Conservation (phyloP, 2,113 vertebrate species). For the Podarcis muralis region DNA sequence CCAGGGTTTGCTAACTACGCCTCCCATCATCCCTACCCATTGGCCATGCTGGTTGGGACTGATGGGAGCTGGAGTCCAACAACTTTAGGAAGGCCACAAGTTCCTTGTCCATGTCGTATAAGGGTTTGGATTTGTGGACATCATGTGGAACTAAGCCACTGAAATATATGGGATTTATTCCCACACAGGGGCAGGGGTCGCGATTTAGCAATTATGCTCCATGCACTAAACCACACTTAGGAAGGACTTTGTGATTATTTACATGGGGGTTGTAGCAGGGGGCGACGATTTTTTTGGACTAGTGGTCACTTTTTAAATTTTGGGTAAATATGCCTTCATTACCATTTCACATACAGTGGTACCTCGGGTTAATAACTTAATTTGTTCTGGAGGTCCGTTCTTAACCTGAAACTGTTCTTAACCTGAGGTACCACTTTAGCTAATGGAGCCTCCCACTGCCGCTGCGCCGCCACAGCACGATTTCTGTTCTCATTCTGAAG, state of each 20-base stretch:
- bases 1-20: background rate
- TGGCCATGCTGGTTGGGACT: background rate
- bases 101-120: background rate
- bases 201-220: background rate
- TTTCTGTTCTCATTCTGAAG: too few relatives aligned
- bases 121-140: background rate
- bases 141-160: background rate
- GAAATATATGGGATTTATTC: background rate
- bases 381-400: too few relatives aligned
- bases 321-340: background rate
- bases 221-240: background rate
- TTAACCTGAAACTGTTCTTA: too few relatives aligned
- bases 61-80: too few relatives aligned
- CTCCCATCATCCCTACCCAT: background rate
- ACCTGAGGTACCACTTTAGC: too few relatives aligned
- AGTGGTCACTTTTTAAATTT: too few relatives aligned
- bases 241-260: background rate
- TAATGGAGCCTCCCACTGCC: too few relatives aligned
- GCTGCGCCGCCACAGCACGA: too few relatives aligned
- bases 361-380: too few relatives aligned
- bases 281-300: too few relatives aligned
- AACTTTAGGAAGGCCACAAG: background rate
- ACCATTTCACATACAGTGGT: background rate
- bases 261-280: background rate
- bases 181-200: background rate